phyloP scores from a whole-genome alignment of 2,797 vertebrate species.

The Nannoperca australis region DNA sequence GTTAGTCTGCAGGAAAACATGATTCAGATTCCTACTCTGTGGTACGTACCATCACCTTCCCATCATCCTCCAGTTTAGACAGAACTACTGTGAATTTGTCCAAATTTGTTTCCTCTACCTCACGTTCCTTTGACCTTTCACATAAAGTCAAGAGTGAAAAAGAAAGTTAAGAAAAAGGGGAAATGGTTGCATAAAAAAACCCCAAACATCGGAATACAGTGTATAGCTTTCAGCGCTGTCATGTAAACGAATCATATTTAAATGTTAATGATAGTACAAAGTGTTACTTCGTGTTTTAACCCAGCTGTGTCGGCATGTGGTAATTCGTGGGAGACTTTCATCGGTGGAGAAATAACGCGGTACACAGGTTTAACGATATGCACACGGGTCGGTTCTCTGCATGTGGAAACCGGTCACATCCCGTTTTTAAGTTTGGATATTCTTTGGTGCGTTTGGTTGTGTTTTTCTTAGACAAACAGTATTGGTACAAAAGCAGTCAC shows the following conservation, averaged over 20 bases:
- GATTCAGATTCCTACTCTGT: neutral
- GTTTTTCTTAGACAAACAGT: slow-evolving; percentile 18
- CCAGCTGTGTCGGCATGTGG: neutral
- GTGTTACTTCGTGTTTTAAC: slow-evolving; percentile 9
- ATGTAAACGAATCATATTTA: slow-evolving; percentile 67
- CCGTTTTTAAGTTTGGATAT: neutral
- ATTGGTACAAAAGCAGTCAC: slow-evolving; percentile 52
- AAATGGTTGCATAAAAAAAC: slow-evolving; percentile 23
- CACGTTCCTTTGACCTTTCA: neutral
- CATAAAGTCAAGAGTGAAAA: neutral
- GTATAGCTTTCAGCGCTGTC: slow-evolving; percentile 15
- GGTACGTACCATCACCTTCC: neutral
- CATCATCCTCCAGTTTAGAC: slow-evolving; percentile 22
- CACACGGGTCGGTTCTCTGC: slow-evolving; percentile 3
- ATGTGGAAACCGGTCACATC: slow-evolving; percentile 14
- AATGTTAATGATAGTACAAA: slow-evolving; percentile 57
- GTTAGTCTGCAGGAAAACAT: neutral
- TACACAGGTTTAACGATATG: slow-evolving; percentile 38
- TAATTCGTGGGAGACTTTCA: slow-evolving; percentile 18
- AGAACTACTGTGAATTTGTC: slow-evolving; percentile 38
- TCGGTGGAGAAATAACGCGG: neutral
- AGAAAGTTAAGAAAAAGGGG: slow-evolving; percentile 1
- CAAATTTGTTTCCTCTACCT: slow-evolving; percentile 23
- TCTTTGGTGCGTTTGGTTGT: slow-evolving; percentile 3
- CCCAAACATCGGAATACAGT: neutral